phyloP scores from a whole-genome alignment of 2,888 invertebrate genomes.

The Ennomos erosarius region DNA sequence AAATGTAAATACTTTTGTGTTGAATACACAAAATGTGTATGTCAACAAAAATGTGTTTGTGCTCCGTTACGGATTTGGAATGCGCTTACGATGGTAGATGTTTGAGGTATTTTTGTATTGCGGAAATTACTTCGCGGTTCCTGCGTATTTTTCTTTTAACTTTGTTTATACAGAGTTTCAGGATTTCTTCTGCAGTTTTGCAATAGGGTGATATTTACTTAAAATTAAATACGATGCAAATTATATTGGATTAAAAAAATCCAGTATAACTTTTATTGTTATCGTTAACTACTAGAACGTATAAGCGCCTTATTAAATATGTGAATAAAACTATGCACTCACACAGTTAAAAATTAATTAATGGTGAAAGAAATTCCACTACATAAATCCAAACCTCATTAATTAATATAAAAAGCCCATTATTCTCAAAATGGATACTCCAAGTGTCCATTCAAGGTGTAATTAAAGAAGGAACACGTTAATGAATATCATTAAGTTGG shows the following conservation, averaged over 20 bases:
- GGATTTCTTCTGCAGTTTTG: no score
- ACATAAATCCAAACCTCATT: background rate
- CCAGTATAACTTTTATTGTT: no score
- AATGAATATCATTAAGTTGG: conserved; percentile 26
- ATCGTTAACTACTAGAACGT: no score
- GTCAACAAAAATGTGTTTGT: conserved; percentile 39
- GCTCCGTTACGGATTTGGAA: conserved; percentile 38
- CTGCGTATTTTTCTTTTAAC: background rate
- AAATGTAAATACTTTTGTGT: conserved; percentile 60
- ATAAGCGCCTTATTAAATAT: no score
- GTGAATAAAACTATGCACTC: no score
- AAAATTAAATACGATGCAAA: no score
- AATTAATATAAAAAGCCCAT: conserved; percentile 20
- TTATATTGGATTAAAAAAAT: no score
- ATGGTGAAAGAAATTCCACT: no score
- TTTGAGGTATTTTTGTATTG: conserved; percentile 10
- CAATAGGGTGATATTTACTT: no score
- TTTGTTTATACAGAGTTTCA: no score
- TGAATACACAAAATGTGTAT: conserved; percentile 27
- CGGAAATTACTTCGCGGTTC: background rate
- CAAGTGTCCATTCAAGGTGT: conserved; percentile 22
- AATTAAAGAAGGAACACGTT: conserved; percentile 29
- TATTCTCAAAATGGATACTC: conserved; percentile 14
- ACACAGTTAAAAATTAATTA: no score
- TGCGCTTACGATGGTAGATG: conserved; percentile 19